A percentile compares a stretch with the other conserved stretches of the same genome.
Evolutionary conservation across 2,797 vertebrate genomes (phyloP).

Genomic region (Lophotriccus pileatus): DNA sequence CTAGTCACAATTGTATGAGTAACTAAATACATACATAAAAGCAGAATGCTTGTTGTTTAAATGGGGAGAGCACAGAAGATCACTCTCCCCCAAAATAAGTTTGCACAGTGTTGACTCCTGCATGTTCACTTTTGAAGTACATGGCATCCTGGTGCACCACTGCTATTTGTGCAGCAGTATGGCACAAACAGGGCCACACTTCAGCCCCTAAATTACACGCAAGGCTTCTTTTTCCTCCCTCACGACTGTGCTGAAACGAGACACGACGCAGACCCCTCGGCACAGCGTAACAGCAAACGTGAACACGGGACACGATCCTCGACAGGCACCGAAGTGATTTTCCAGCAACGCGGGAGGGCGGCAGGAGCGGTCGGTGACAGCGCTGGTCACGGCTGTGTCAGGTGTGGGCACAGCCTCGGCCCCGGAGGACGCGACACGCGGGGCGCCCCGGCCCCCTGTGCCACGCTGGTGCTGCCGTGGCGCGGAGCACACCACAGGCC

Average conservation of each 20-base stretch:
- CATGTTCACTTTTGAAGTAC: rapidly evolving
- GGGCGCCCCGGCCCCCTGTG: not conserved
- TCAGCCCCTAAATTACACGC: not conserved
- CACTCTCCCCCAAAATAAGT: not conserved
- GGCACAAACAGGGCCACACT: not conserved
- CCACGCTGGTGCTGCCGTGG: not conserved
- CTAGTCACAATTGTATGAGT: not conserved
- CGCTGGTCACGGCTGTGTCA: rapidly evolving
- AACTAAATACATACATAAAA: not conserved
- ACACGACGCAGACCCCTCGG: rapidly evolving
- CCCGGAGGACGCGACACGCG: rapidly evolving
- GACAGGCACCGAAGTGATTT: rapidly evolving
- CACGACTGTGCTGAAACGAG: rapidly evolving
- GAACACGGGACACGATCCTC: rapidly evolving
- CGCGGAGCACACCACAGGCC: not conserved
- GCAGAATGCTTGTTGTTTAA: not conserved
- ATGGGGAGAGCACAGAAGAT: not conserved
- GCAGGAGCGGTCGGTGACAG: not conserved
- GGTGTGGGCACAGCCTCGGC: not conserved
- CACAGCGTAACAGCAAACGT: rapidly evolving
- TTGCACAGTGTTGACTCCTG: rapidly evolving
- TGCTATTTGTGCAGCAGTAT: not conserved
- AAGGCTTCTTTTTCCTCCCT: not conserved
- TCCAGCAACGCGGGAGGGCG: not conserved
- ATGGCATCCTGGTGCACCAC: rapidly evolving